A percentile compares a stretch with the other conserved stretches of the same genome.
phyloP scores from a whole-genome alignment of 2,113 vertebrate species.

The Grallaria varia region DNA sequence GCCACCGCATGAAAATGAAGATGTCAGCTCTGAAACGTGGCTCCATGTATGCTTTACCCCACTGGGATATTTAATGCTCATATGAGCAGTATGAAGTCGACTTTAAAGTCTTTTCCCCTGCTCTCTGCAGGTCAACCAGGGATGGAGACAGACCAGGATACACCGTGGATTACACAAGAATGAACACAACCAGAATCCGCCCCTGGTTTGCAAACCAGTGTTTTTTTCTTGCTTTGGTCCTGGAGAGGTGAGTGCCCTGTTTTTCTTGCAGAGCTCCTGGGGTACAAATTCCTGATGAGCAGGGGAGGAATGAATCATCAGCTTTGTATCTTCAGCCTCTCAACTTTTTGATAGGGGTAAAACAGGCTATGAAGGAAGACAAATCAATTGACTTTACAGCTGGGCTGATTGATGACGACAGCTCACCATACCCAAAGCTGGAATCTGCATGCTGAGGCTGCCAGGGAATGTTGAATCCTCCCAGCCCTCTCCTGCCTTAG shows the following conservation, averaged over 20 bases:
- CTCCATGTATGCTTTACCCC: background rate
- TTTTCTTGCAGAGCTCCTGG: background rate
- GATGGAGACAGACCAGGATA: background rate
- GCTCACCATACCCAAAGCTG: background rate
- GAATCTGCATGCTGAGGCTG: background rate
- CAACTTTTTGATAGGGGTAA: background rate
- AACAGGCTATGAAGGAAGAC: background rate
- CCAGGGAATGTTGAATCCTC: background rate
- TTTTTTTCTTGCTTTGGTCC: background rate
- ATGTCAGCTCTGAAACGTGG: background rate
- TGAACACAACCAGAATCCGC: background rate
- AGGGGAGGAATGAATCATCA: background rate
- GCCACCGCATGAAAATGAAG: background rate
- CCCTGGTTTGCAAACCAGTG: background rate
- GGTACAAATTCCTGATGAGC: background rate
- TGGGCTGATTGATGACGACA: background rate
- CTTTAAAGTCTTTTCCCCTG: background rate
- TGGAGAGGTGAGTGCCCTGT: rapidly evolving
- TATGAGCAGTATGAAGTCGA: background rate
- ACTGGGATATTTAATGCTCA: background rate
- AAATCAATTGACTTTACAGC: background rate
- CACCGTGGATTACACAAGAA: background rate
- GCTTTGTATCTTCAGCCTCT: background rate
- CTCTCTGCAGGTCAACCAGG: background rate
- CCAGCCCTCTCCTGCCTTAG: background rate